Evolutionary conservation across 2,113 vertebrate genomes (phyloP).

Genomic region (Bos javanicus): DNA sequence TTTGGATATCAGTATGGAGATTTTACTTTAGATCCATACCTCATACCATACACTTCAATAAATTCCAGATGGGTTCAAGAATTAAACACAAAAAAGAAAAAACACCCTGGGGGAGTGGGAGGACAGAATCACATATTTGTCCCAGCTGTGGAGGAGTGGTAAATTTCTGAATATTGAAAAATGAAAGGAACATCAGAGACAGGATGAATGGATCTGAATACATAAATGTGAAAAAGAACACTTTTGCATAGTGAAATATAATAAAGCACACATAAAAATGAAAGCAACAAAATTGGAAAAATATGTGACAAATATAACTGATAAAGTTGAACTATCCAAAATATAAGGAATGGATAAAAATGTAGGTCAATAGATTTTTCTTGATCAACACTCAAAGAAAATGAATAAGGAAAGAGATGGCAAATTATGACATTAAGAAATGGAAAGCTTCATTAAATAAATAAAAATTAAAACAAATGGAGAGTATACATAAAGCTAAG

Average conservation of each 20-base stretch:
- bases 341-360: constrained; percentile 45
- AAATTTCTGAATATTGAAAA: constrained; percentile 68
- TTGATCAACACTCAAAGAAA: constrained; percentile 36
- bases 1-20: constrained; percentile 68
- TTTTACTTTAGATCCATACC: constrained; percentile 73
- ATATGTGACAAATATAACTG: constrained; percentile 56
- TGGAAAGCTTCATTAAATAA: constrained; percentile 35
- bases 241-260: constrained; percentile 63
- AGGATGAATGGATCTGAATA: constrained; percentile 59
- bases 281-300: constrained; percentile 66
- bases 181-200: constrained; percentile 65
- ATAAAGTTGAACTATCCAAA: constrained; percentile 27
- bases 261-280: constrained; percentile 62
- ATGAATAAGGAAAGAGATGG: constrained; percentile 17
- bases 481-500: not conserved
- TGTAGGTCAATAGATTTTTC: not conserved
- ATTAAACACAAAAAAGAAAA: constrained; percentile 68
- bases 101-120: constrained; percentile 56
- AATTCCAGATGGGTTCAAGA: constrained; percentile 70
- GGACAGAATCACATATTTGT: constrained; percentile 72
- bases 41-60: constrained; percentile 72
- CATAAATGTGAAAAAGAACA: constrained; percentile 65
- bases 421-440: constrained; percentile 45
- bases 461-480: constrained; percentile 43
- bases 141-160: constrained; percentile 70